Base-by-base conservation (phyloP, 1,140 invertebrate genomes). In the Probaryconus sp. region DNA sequence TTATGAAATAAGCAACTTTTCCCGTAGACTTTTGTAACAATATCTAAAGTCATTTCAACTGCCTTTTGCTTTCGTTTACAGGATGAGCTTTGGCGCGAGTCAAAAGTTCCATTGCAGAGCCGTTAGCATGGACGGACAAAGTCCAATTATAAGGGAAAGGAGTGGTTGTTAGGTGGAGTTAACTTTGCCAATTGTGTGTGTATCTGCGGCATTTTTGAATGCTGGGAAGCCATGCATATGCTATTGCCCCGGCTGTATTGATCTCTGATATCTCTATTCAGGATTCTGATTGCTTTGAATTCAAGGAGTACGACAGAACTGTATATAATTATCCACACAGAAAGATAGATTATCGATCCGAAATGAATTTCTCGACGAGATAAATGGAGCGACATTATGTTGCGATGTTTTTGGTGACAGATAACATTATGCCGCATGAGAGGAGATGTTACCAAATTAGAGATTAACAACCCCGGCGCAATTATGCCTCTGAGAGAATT, bases 81-180 rank as follows among this genome's bases (percentile, higher is more conserved):
- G 40, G 31, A 47, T 56, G 50, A 56, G 24, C 42, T 42, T 56
- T 14, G n/a, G 11, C 1, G 11, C 20, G 24, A 65, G 26, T 65
- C 33, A 42, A 67, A 67, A 67, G 51, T 67, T 56, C 33, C 31
- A 50, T 37, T n/a, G 51, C n/a, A n/a, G n/a, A n/a, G n/a, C 51
- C 63, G 43, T 56, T 26, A 50, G 51, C 43, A 11, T 50, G 20
- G 45, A 56, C 31, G 63, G 21, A 50, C 51, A 48, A 56, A 67
- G 42, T 48, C 37, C 53, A 68, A 58, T 68, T 68, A 51, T 33
- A 40, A 40, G 35, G 18, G 42, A 42, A 48, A 56, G 14, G 28
- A 40, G 37, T 30, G n/a, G 2, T n/a, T 35, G 24, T 42, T 30
- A 3, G 7, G 21, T 26, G 17, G 26, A 31, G 30, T 37, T 26